A percentile compares a stretch with the other conserved stretches of the same genome.
These are phyloP conservation scores for Mechanitis messenoides DNA, from an alignment of 2,888 invertebrate species.

Conservation along the genomic window DNA sequence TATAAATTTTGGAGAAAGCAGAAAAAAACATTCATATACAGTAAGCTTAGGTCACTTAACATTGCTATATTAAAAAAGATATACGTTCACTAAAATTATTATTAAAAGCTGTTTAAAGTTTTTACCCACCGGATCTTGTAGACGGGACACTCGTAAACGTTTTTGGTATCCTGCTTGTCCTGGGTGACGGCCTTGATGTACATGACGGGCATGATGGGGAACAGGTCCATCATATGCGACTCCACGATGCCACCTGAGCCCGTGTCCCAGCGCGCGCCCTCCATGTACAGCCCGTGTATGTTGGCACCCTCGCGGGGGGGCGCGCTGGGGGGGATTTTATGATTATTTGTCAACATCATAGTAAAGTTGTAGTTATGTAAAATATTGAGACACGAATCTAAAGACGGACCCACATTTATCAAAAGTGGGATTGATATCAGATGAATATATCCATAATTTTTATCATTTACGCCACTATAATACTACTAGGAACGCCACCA, in stretches of 20 bases:
- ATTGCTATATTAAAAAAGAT: no score
- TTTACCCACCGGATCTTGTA: constrained; percentile 86
- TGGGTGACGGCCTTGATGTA: constrained; percentile 90
- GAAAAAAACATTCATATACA: neutral
- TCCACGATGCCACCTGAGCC: constrained; percentile 86
- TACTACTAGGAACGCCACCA: no score
- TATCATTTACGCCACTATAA: no score
- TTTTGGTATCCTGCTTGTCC: constrained; percentile 92
- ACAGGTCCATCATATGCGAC: constrained; percentile 91
- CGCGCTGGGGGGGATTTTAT: constrained; percentile 59
- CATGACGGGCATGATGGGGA: constrained; percentile 93
- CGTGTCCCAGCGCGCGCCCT: constrained; percentile 95
- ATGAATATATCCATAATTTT: no score
- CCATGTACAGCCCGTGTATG: constrained; percentile 92
- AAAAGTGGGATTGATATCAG: no score
- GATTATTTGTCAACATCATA: no score
- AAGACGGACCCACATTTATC: no score
- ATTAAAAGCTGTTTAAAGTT: no score
- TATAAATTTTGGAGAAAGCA: neutral
- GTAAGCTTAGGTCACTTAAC: no score
- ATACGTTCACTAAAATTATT: no score
- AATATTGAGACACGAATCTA: no score
- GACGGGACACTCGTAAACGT: constrained; percentile 94
- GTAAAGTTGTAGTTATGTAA: no score
- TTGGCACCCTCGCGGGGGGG: constrained; percentile 95